Base-by-base conservation (phyloP, 2,888 invertebrate species). In the Drymonia ruficornis region DNA sequence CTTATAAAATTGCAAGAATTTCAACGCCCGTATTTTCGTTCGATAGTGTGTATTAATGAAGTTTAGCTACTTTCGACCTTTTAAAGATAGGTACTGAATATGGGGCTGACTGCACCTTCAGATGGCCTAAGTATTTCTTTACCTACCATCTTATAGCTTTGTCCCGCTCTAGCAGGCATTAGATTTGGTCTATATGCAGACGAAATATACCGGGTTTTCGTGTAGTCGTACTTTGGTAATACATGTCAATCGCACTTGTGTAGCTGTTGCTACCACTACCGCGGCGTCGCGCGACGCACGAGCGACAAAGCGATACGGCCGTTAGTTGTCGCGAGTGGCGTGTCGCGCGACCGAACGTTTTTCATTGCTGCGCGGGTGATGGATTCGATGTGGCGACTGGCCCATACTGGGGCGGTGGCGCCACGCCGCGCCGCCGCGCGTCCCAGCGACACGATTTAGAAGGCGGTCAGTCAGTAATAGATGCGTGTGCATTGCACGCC, bases 261-360 rank as follows among this genome's bases (percentile, higher is more conserved):
- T 36, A n/a, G 36, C 12, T 43, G 15, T 50, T 68, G 68, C 61
- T 15, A 49, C 51, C 68, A 23, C 48, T 72, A 50, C 64, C 5
- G 23, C 46, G 52, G 48, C 60, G 61, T 55, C 58, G 49, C 56
- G 57, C 65, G 68, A 55, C 71, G 71, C 73, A 55, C 65, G 56
- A 55, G 59, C 68, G 63, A 63, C 70, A 70, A 72, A 70, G 61
- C 73, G 70, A 70, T 71, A 67, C 64, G 73, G 66, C 63, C 62
- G 71, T 71, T 75, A 65, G 66, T 70, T 71, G 74, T 63, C 66
- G 62, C 62, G 61, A 18, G 63, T 59, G 43, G 51, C 66, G 61
- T 62, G 70, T 64, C 72, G 59, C 65, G 75, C 71, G 58, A 74
- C 76, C 74, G 61, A 70, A 70, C 67, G 70, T 69, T 75, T 72